A percentile compares a stretch with the other conserved stretches of the same genome.
phyloP scores from a whole-genome alignment of 2,113 vertebrate genomes.

The Muntiacus muntjak region DNA sequence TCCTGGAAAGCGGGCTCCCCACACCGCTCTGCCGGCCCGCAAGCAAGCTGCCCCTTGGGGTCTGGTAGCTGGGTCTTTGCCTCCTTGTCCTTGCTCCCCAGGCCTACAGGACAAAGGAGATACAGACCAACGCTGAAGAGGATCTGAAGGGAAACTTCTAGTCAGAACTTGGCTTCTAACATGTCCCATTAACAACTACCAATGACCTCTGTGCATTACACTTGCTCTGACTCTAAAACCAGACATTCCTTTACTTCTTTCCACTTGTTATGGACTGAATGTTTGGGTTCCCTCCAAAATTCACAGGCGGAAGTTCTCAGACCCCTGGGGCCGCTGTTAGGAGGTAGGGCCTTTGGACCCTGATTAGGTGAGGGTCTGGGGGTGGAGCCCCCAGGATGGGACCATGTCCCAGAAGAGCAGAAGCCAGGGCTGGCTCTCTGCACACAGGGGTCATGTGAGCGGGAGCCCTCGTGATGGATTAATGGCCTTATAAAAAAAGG shows the following conservation, averaged over 20 bases:
- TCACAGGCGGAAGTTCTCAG: neutral
- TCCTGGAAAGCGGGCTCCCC: constrained; percentile 33
- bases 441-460: neutral
- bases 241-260: neutral
- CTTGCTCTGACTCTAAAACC: neutral
- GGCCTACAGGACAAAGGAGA: constrained; percentile 46
- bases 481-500: neutral
- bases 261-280: neutral
- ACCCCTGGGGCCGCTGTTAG: neutral
- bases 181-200: neutral
- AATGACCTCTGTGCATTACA: neutral
- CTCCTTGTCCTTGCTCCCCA: constrained; percentile 63
- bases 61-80: constrained; percentile 49
- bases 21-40: constrained; percentile 35
- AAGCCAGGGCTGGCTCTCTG: neutral
- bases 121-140: neutral
- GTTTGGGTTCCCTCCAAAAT: neutral
- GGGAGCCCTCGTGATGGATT: neutral
- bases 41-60: constrained; percentile 38
- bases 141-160: neutral
- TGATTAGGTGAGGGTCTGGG: neutral
- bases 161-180: neutral
- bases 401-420: neutral
- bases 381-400: neutral
- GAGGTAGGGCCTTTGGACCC: neutral